Conservation (phyloP, 2,113 vertebrate species). For the Addax nasomaculatus region DNA sequence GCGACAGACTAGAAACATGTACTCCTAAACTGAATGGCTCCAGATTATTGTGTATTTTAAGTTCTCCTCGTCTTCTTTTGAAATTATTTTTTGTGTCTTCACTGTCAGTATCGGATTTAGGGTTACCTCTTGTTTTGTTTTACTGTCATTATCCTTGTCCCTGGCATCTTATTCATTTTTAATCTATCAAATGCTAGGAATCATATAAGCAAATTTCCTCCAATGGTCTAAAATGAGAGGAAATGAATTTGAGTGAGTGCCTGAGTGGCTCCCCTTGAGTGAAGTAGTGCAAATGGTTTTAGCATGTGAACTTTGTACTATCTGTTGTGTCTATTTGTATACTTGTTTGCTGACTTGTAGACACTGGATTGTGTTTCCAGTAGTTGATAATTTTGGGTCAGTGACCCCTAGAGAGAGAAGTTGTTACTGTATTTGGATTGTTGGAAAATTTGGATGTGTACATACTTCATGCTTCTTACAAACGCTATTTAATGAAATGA, state of each 20-base stretch:
- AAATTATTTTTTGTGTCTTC: conserved; percentile 10
- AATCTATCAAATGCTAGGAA: not conserved
- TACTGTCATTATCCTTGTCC: not conserved
- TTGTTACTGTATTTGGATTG: conserved; percentile 17
- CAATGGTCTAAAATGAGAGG: not conserved
- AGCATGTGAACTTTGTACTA: not conserved
- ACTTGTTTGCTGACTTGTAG: conserved; percentile 3
- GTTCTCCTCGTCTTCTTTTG: not conserved
- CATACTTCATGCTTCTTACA: not conserved
- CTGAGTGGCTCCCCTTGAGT: not conserved
- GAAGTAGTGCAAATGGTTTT: not conserved
- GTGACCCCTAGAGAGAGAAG: not conserved
- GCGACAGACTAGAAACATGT: not conserved
- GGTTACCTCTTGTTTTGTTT: not conserved
- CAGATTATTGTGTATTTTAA: not conserved
- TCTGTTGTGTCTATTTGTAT: not conserved
- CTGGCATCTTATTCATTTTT: not conserved
- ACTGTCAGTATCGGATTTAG: not conserved
- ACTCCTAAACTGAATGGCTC: not conserved
- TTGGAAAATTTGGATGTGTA: not conserved
- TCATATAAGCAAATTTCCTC: not conserved
- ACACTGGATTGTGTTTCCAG: not conserved
- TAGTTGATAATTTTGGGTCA: conserved; percentile 1
- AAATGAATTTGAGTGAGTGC: not conserved
- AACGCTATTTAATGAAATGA: not conserved